Evolutionary conservation across 2,888 invertebrate genomes (phyloP), one percentile per base, ranked within the genome.

Genomic region (Rhagium mordax): DNA sequence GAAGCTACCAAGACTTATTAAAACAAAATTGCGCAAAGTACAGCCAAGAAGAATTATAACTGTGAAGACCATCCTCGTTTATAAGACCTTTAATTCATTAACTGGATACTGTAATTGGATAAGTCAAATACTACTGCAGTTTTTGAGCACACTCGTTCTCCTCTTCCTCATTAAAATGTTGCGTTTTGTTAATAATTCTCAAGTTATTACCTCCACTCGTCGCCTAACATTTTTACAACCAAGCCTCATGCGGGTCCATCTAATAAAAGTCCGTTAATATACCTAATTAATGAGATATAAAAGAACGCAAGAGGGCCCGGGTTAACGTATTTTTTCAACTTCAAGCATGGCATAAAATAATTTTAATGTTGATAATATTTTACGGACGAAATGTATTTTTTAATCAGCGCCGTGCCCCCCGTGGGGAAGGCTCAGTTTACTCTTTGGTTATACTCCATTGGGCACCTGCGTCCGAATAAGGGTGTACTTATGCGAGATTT

Each of bases 311-410:
- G 2, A n/a, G 1, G 55, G 16, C 15, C 15, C 24, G 6, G 2
- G 24, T 27, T 2, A 51, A 51, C 13, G 51, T 20, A 6, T 18
- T 60, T 6, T n/a, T 60, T 20, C 18, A 60, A 18, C 18, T 29
- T 60, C 18, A 47, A 47, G 61, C 61, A 24, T 20, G 41, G 21
- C 41, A 47, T 48, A 20, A 47, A 61, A 21, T 16, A 47, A 47
- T 15, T 48, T 48, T 61, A 48, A 61, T 61, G 61, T 24, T 61
- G 61, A 61, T 61, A 48, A 61, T 61, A 61, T 61, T 61, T 61
- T 61, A 61, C 48, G 24, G 61, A 21, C 47, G 48, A 61, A 24
- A 48, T 21, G 48, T 24, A 47, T 61, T 61, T 61, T 61, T 61
- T 61, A 61, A 61, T 61, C 61, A 47, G 7, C 21, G 21, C 3